phyloP scores from a whole-genome alignment of 2,797 vertebrate genomes.

The Sebastolobus altivelis region DNA sequence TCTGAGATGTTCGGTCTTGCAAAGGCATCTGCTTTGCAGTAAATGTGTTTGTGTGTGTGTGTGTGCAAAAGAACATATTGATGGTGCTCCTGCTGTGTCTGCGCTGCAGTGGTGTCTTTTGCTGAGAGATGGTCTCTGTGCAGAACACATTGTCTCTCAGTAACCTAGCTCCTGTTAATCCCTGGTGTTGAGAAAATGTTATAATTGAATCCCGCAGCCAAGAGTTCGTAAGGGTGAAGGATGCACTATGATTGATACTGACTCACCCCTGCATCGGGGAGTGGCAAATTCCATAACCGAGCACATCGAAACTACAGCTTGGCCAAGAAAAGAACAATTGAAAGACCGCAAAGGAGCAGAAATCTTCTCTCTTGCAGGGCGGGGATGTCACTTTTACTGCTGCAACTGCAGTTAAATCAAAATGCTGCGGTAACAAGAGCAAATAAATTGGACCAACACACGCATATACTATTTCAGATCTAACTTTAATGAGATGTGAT shows the following conservation, averaged over 20 bases:
- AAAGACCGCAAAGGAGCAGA: constrained; percentile 26
- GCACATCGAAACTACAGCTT: constrained; percentile 50
- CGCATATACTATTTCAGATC: neutral
- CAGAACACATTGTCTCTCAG: constrained; percentile 50
- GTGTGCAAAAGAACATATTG: neutral
- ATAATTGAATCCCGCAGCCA: constrained; percentile 31
- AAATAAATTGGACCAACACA: constrained; percentile 5
- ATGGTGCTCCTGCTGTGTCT: constrained; percentile 23
- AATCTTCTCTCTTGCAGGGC: constrained; percentile 23
- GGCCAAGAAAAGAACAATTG: constrained; percentile 23
- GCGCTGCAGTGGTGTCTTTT: constrained; percentile 34
- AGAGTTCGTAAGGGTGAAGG: constrained; percentile 36
- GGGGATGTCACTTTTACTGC: constrained; percentile 23
- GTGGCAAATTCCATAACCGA: constrained; percentile 73
- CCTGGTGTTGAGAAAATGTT: constrained; percentile 57
- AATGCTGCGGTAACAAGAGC: constrained; percentile 14
- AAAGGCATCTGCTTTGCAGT: constrained; percentile 29
- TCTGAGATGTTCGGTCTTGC: constrained; percentile 15
- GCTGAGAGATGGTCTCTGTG: constrained; percentile 36
- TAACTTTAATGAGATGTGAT: neutral
- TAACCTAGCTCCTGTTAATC: constrained; percentile 73
- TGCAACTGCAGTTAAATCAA: constrained; percentile 7
- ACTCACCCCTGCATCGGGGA: constrained; percentile 60
- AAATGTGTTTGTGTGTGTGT: neutral
- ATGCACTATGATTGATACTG: constrained; percentile 52